Conservation (phyloP, 1,140 invertebrate genomes). For the Choristoneura fumiferana region DNA sequence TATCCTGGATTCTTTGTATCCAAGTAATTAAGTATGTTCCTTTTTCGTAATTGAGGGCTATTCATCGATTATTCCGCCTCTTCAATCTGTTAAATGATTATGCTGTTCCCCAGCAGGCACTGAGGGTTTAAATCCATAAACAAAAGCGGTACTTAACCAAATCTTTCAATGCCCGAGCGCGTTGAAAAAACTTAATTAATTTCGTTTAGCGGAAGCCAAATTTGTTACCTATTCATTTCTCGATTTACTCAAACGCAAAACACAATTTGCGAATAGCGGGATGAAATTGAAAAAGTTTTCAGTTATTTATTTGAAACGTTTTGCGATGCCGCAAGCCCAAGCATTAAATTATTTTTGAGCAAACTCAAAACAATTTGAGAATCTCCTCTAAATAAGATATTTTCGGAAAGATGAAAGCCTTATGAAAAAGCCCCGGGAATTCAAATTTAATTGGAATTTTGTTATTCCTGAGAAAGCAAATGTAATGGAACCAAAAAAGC, state of each 20-base stretch:
- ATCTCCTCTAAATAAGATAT: constrained; percentile 6
- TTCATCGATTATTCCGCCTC: too few relatives aligned
- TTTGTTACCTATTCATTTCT: constrained; percentile 67
- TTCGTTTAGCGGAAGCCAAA: constrained; percentile 53
- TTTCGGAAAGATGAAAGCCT: constrained; percentile 14
- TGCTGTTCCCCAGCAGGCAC: too few relatives aligned
- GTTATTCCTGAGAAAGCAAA: neutral
- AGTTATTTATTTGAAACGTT: constrained; percentile 68
- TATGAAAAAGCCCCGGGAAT: constrained; percentile 5
- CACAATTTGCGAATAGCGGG: constrained; percentile 66
- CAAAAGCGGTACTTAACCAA: neutral
- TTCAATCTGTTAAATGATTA: too few relatives aligned
- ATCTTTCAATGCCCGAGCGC: constrained; percentile 1
- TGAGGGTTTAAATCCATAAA: too few relatives aligned
- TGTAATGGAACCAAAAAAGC: neutral
- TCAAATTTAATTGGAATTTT: constrained; percentile 7
- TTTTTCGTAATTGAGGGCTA: too few relatives aligned
- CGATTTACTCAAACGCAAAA: constrained; percentile 72
- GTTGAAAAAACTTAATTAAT: constrained; percentile 54
- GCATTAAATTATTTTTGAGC: constrained; percentile 56
- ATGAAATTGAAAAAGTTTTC: constrained; percentile 75
- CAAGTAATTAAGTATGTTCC: too few relatives aligned
- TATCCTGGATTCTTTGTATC: too few relatives aligned
- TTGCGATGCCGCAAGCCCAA: constrained; percentile 39
- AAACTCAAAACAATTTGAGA: constrained; percentile 16